Evolutionary conservation across 30 jellyfish, hydroid and myxozoan species (phyloP), one percentile per base, ranked within the genome.

Genomic region (Turritopsis dohrnii): DNA sequence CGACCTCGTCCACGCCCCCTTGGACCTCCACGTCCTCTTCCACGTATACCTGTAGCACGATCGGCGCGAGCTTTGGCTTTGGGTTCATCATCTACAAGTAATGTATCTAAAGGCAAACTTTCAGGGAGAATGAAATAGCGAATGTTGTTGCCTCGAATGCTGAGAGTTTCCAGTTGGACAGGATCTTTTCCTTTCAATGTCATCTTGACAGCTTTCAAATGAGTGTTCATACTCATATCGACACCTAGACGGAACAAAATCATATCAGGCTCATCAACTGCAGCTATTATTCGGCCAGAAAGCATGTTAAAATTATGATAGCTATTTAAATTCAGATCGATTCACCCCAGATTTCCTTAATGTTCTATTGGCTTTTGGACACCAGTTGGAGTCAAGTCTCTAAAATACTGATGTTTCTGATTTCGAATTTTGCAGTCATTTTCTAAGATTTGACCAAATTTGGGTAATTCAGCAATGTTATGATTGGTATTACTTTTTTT

Each of bases 151-250:
- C 99, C 99, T 25, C 99, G 94, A 21, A 94, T 94, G 54, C 95
- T 94, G 41, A 94, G 82, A 5, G 97, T 94, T 75, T 94, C 97
- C 4, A 94, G 89, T 66, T 88, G 99, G 23, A 94, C 97, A 22
- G 99, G 97, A 26, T 94, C 99, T 52, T 84, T 82, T 8, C 97
- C 97, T 83, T 94, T 94, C 71, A 84, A 60, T 21, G 96, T 89
- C 90, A 94, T 76, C 54, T 94, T 94, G 72, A 94, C 99, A 41
- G 97, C 96, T 86, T 94, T 94, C 21, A 94, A 81, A 69, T 94
- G 97, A 30, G 99, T 94, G 83, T 94, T 94, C 99, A 94, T 94
- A 52, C 97, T 88, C 99, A 94, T 94, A 71, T 94, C 99, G 65
- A 94, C 95, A 25, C 99, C 99, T 94, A 72, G 28, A 18, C 18